Evolutionary conservation across 2,888 invertebrate species (phyloP).

Genomic region (Furcula furcula): DNA sequence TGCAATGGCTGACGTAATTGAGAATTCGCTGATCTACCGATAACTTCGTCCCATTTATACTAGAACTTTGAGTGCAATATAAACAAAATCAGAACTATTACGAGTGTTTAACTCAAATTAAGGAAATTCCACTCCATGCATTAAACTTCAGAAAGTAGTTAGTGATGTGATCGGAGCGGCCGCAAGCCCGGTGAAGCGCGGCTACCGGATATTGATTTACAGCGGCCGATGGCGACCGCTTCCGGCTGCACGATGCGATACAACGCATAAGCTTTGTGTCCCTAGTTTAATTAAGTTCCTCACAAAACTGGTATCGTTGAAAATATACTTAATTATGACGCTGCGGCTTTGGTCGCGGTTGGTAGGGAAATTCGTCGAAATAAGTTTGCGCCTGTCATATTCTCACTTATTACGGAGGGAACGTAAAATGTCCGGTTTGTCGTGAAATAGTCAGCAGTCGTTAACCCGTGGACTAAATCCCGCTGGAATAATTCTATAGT

Average conservation of each 20-base stretch:
- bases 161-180: slow-evolving; percentile 39
- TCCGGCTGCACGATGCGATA: slow-evolving; percentile 46
- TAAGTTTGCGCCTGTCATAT: neutral
- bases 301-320: slow-evolving; percentile 20
- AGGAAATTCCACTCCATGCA: slow-evolving; percentile 6
- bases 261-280: slow-evolving; percentile 54
- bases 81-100: slow-evolving; percentile 11
- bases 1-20: no score
- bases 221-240: slow-evolving; percentile 56
- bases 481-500: no score
- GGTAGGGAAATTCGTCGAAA: neutral
- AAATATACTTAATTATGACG: slow-evolving; percentile 5
- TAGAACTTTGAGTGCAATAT: no score
- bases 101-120: slow-evolving; percentile 3
- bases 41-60: no score
- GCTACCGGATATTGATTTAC: slow-evolving; percentile 78
- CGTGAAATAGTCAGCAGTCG: no score
- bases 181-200: slow-evolving; percentile 44
- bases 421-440: no score
- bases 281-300: slow-evolving; percentile 60
- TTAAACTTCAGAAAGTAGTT: slow-evolving; percentile 42
- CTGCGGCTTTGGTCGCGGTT: neutral
- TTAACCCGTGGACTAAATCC: no score
- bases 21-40: no score
- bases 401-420: no score